Evolutionary conservation across 2,113 vertebrate species (phyloP).

Genomic region (Ceyx cyanopectus): DNA sequence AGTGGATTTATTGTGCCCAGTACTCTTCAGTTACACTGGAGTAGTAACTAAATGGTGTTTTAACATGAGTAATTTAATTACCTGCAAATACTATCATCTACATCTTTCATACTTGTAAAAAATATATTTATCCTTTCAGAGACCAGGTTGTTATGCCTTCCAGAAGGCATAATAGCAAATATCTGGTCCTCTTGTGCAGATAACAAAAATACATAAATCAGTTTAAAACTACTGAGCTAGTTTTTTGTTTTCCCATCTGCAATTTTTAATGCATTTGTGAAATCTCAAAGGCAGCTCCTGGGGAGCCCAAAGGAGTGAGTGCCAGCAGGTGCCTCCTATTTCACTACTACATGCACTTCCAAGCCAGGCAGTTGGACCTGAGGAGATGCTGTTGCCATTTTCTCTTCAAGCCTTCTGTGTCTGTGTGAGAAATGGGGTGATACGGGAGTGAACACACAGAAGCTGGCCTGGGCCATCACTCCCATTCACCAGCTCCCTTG

Average conservation of each 20-base stretch:
- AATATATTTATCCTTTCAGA: not conserved
- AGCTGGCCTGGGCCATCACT: not conserved
- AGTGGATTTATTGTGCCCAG: not conserved
- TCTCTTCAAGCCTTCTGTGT: not conserved
- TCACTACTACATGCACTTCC: not conserved
- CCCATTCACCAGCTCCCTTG: no score
- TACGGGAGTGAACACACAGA: rapidly evolving
- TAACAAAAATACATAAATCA: not conserved
- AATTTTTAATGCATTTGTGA: not conserved
- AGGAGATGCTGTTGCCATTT: no score
- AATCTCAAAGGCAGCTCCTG: not conserved
- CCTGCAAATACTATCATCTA: not conserved
- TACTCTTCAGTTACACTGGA: not conserved
- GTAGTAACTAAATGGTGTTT: not conserved
- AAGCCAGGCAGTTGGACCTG: not conserved
- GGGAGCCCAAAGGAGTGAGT: not conserved
- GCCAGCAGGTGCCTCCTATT: not conserved
- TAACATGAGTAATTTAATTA: not conserved
- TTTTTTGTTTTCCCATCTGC: not conserved
- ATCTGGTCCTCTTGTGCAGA: not conserved
- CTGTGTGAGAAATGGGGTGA: not conserved
- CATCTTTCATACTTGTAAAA: not conserved
- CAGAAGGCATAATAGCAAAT: not conserved
- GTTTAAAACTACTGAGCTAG: not conserved
- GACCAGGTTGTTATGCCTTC: not conserved